phyloP scores from a whole-genome alignment of 2,888 invertebrate genomes.

The Athripsodes cinereus region DNA sequence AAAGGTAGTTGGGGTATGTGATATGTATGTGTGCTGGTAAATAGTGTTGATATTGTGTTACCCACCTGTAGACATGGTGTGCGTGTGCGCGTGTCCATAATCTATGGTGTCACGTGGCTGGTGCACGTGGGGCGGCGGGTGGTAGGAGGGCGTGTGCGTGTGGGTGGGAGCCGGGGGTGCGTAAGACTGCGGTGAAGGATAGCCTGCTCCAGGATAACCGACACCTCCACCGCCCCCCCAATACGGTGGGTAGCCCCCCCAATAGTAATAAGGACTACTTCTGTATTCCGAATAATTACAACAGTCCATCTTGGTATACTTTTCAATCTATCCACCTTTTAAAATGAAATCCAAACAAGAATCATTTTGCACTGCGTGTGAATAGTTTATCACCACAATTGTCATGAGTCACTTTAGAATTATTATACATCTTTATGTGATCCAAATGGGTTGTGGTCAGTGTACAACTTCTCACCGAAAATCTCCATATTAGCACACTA shows the following conservation, averaged over 20 bases:
- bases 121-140: conserved; percentile 17
- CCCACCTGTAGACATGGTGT: conserved; percentile 33
- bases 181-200: conserved; percentile 34
- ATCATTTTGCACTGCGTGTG: not conserved
- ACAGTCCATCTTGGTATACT: conserved; percentile 39
- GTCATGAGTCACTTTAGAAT: not conserved
- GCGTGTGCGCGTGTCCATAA: conserved; percentile 37
- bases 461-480: too few species aligned
- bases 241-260: conserved; percentile 29
- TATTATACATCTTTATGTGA: too few species aligned
- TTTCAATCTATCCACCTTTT: not conserved
- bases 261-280: conserved; percentile 26
- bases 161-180: conserved; percentile 30
- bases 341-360: not conserved
- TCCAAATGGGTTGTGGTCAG: too few species aligned
- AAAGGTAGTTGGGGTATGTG: too few species aligned
- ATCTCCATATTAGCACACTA: too few species aligned
- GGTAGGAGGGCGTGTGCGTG: conserved; percentile 31
- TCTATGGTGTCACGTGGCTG: conserved; percentile 34
- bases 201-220: conserved; percentile 38
- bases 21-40: too few species aligned
- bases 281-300: conserved; percentile 49
- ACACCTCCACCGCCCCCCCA: conserved; percentile 36
- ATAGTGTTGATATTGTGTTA: not conserved
- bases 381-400: not conserved